A percentile compares a stretch with the other conserved stretches of the same genome.
Evolutionary conservation across 2,888 invertebrate genomes (phyloP).

Genomic region (Ochlodes sylvanus): DNA sequence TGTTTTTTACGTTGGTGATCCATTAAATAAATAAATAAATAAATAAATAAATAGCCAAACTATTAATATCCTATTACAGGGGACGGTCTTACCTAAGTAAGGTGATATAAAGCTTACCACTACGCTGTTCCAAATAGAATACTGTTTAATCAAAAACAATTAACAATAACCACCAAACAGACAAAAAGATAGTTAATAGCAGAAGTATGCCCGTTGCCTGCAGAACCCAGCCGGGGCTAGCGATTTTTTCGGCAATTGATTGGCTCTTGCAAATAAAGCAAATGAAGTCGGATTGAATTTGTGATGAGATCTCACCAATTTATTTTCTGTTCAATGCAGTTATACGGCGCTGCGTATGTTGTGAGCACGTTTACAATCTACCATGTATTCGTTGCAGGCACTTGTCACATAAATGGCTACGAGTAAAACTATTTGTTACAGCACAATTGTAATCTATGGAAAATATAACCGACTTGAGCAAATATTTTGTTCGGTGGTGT

Average conservation of each 20-base stretch:
- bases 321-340: conserved; percentile 50
- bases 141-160: too few relatives aligned
- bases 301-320: conserved; percentile 76
- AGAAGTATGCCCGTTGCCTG: neutral
- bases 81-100: too few relatives aligned
- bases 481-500: too few relatives aligned
- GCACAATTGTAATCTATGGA: too few relatives aligned
- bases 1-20: too few relatives aligned
- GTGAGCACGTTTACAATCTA: conserved; percentile 21
- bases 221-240: conserved; percentile 41
- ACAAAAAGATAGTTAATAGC: neutral
- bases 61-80: too few relatives aligned
- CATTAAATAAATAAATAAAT: too few relatives aligned
- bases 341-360: conserved; percentile 34
- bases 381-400: neutral
- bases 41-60: too few relatives aligned
- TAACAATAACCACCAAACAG: neutral
- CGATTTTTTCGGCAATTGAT: conserved; percentile 77
- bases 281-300: conserved; percentile 77
- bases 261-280: conserved; percentile 75
- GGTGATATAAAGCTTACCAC: too few relatives aligned
- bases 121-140: too few relatives aligned
- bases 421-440: neutral
- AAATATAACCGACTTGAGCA: too few relatives aligned
- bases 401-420: neutral